A percentile compares a stretch with the other conserved stretches of the same genome.
These are phyloP conservation scores for Numenius arquata DNA, from an alignment of 2,113 vertebrate genomes.

Conservation along the genomic window DNA sequence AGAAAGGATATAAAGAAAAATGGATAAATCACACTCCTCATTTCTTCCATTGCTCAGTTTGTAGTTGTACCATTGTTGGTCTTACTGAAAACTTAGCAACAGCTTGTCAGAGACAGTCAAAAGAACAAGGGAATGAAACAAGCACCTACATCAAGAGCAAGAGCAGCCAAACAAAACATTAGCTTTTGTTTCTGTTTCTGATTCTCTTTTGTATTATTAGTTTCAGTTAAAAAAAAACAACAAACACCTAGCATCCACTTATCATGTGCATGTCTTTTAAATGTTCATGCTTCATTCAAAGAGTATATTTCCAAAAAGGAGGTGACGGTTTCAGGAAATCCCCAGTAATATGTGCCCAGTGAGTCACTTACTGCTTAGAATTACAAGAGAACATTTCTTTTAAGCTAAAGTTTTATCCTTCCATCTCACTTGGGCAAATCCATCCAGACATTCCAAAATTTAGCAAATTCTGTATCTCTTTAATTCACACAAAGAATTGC, in stretches of 20 bases:
- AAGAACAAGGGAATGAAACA: neutral
- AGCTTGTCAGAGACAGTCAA: neutral
- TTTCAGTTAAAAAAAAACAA: neutral
- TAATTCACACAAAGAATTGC: neutral
- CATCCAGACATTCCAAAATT: neutral
- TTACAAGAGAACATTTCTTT: neutral
- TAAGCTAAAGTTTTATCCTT: neutral
- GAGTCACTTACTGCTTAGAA: neutral
- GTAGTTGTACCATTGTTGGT: neutral
- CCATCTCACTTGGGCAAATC: neutral
- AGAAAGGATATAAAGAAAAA: neutral
- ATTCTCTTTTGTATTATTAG: neutral
- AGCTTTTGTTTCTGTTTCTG: neutral
- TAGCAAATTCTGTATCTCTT: neutral
- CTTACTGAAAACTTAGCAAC: neutral
- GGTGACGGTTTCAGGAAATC: neutral
- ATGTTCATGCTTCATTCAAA: neutral
- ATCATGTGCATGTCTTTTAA: neutral
- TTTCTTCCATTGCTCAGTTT: neutral
- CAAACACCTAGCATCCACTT: neutral
- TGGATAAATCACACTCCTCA: neutral
- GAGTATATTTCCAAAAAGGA: neutral
- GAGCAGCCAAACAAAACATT: neutral
- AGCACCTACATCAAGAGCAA: fast-evolving
- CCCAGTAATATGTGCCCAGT: neutral